A percentile compares a stretch with the other conserved stretches of the same genome.
Evolutionary conservation across 2,888 invertebrate species (phyloP).

Genomic region (Phania funesta): DNA sequence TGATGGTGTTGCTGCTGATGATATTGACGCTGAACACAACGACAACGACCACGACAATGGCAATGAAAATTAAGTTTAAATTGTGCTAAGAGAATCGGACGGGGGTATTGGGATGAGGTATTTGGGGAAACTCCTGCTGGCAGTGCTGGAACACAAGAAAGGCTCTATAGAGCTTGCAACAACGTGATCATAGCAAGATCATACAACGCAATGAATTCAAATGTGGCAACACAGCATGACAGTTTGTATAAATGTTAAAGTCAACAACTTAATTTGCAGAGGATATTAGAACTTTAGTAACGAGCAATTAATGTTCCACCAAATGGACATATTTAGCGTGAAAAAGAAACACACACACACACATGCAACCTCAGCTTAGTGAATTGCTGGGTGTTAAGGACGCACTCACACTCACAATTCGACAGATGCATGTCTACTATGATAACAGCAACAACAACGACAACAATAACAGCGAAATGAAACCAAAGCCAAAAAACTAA

Average conservation of each 20-base stretch:
- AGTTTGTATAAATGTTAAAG: conserved; percentile 75
- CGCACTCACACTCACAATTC: not conserved
- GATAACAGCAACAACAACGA: not conserved
- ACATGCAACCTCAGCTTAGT: conserved; percentile 8
- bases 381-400: conserved; percentile 33
- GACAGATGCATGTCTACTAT: conserved; percentile 8
- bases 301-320: conserved; percentile 80
- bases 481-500: conserved; percentile 19
- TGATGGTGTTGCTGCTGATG: conserved; percentile 29
- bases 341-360: conserved; percentile 52
- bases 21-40: conserved; percentile 25
- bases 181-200: conserved; percentile 44
- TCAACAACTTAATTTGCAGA: conserved; percentile 80
- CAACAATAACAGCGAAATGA: not conserved
- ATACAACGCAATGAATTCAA: conserved; percentile 56
- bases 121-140: conserved; percentile 56
- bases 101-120: conserved; percentile 1
- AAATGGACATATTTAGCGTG: conserved; percentile 71
- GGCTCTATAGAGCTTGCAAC: conserved; percentile 34
- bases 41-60: conserved; percentile 28
- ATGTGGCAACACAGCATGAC: conserved; percentile 75
- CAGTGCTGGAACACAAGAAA: conserved; percentile 54
- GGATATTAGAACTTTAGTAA: conserved; percentile 80
- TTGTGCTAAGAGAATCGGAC: not conserved
- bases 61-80: conserved; percentile 14